Evolutionary conservation across 2,797 vertebrate genomes (phyloP).

Genomic region (Botia kubotai): DNA sequence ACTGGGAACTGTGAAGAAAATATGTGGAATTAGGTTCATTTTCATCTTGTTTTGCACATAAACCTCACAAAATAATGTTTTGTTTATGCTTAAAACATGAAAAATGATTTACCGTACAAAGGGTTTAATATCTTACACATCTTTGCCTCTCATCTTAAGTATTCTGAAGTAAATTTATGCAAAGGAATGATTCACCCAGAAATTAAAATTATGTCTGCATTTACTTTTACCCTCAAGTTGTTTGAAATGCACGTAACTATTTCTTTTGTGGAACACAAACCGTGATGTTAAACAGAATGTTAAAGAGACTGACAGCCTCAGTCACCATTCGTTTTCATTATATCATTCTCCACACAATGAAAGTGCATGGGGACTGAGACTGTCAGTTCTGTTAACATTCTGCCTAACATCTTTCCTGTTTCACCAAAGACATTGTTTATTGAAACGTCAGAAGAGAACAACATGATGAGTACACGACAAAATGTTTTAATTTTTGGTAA

Average conservation of each 20-base stretch:
- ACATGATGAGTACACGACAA: too few species aligned
- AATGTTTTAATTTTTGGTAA: too few species aligned
- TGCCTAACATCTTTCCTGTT: too few species aligned
- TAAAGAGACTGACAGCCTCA: background rate
- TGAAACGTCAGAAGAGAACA: too few species aligned
- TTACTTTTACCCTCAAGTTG: background rate
- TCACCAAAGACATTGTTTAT: too few species aligned
- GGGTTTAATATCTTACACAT: too few species aligned
- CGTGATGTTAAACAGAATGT: background rate
- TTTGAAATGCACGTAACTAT: background rate
- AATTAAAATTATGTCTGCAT: background rate
- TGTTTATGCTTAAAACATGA: background rate
- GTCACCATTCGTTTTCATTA: background rate
- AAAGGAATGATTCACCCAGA: background rate
- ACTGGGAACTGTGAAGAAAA: too few species aligned
- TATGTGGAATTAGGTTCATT: too few species aligned
- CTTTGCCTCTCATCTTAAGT: background rate
- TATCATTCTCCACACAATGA: background rate
- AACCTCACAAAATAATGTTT: background rate
- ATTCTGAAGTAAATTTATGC: background rate
- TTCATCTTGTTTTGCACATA: background rate
- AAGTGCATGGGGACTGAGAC: too few species aligned
- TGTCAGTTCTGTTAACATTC: too few species aligned
- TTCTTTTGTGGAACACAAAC: background rate
- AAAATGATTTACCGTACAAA: background rate